Evolutionary conservation across 2,113 vertebrate species (phyloP).

Genomic region (Pitta sordida): DNA sequence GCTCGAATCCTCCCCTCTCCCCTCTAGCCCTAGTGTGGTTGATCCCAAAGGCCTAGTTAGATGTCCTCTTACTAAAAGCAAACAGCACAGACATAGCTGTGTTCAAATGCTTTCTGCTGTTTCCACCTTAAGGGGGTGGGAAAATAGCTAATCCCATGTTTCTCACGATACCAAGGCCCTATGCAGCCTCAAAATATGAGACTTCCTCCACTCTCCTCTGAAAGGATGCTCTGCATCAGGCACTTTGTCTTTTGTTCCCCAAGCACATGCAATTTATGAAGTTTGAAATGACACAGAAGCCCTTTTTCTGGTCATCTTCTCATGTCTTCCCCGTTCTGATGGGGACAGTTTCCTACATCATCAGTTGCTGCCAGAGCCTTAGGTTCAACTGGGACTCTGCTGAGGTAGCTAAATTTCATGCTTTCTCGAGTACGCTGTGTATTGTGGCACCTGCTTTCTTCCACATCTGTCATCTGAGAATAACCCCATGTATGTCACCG

Average conservation of each 20-base stretch:
- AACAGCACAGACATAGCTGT: background rate
- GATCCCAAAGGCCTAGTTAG: background rate
- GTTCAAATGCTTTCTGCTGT: background rate
- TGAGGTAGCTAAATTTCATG: background rate
- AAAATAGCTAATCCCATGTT: background rate
- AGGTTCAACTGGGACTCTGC: rapidly evolving
- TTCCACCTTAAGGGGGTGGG: background rate
- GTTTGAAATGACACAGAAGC: background rate
- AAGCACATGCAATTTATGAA: background rate
- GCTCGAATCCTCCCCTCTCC: background rate
- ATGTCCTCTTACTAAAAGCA: background rate
- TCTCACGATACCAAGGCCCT: background rate
- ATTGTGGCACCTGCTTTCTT: background rate
- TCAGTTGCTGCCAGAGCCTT: background rate
- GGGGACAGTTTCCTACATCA: background rate
- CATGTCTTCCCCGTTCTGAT: background rate
- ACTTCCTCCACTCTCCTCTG: rapidly evolving
- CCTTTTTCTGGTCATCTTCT: background rate
- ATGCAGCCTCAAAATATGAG: background rate
- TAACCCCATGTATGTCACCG: background rate
- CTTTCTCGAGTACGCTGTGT: background rate
- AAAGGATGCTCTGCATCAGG: background rate
- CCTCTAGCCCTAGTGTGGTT: background rate
- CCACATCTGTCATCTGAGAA: background rate
- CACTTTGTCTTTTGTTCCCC: background rate